These are phyloP conservation scores for Halictus rubicundus DNA, from an alignment of 1,140 invertebrate species.

Conservation along the genomic window DNA sequence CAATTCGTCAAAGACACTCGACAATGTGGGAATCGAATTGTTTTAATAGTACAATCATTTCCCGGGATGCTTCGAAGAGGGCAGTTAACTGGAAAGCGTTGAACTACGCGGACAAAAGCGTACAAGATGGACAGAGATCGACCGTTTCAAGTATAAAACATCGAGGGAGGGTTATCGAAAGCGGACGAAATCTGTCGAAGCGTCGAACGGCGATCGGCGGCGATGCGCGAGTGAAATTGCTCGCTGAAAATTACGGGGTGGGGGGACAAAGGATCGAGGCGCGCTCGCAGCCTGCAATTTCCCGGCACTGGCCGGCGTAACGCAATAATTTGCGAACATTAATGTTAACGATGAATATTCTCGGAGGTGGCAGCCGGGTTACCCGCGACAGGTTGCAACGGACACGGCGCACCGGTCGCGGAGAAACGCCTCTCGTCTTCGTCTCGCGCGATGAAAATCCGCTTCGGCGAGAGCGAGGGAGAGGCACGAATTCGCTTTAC, in stretches of 20 bases:
- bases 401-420: not conserved
- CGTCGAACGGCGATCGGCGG: no score
- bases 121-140: no score
- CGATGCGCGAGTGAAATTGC: not conserved
- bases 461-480: slow-evolving; percentile 49
- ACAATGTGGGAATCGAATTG: no score
- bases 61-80: no score
- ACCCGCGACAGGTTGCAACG: slow-evolving; percentile 26
- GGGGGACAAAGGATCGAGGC: not conserved
- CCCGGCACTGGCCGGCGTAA: not conserved
- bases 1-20: no score
- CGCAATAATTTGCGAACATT: slow-evolving; percentile 42
- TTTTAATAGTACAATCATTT: no score
- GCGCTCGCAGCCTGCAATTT: slow-evolving; percentile 18
- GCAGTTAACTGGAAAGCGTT: no score
- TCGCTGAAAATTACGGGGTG: not conserved
- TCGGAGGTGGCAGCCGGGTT: not conserved
- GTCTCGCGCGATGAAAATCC: slow-evolving; percentile 56
- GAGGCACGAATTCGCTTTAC: slow-evolving; percentile 64
- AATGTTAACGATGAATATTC: slow-evolving; percentile 40
- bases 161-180: no score
- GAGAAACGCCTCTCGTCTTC: slow-evolving; percentile 35
- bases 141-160: no score
- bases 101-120: no score
- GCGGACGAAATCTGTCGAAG: no score